Evolutionary conservation across 2,797 vertebrate species (phyloP).

Genomic region (Hydrocynus forskahlii): DNA sequence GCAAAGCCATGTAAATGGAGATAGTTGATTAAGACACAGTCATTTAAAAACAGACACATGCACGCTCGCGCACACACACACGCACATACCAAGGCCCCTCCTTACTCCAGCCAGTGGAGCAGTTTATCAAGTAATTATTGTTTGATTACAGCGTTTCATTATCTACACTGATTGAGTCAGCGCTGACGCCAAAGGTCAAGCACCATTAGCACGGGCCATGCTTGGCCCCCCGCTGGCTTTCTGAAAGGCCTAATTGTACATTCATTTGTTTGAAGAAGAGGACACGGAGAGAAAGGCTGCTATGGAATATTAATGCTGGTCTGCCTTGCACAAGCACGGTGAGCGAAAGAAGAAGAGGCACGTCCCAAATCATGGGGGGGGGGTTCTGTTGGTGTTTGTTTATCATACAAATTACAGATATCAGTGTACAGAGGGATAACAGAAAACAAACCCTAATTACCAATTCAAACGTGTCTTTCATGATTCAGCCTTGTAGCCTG

Average conservation of each 20-base stretch:
- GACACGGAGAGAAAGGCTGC: slow-evolving; percentile 66
- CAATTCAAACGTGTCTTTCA: not conserved
- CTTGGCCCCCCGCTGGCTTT: slow-evolving; percentile 34
- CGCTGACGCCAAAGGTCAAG: slow-evolving; percentile 82
- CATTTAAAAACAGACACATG: slow-evolving; percentile 72
- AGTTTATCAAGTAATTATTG: slow-evolving; percentile 88
- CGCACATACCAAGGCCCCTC: slow-evolving; percentile 39
- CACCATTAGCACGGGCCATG: slow-evolving; percentile 72
- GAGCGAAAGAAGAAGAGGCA: slow-evolving; percentile 20
- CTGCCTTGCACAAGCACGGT: not conserved
- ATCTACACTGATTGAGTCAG: slow-evolving; percentile 85
- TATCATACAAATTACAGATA: slow-evolving; percentile 12
- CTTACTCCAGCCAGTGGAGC: slow-evolving; percentile 69
- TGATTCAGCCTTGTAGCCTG: not conserved
- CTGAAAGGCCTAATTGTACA: slow-evolving; percentile 84
- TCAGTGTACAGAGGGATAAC: not conserved
- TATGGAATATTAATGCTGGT: slow-evolving; percentile 70
- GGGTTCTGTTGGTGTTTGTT: not conserved
- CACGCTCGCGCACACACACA: slow-evolving; percentile 47
- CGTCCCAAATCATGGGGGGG: not conserved
- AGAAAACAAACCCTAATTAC: not conserved
- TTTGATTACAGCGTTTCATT: slow-evolving; percentile 87
- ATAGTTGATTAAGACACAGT: slow-evolving; percentile 79
- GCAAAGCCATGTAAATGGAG: slow-evolving; percentile 83
- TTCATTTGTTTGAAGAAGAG: slow-evolving; percentile 84